These are phyloP conservation scores for Paramormyrops kingsleyae DNA, from an alignment of 2,113 vertebrate species.

Conservation along the genomic window DNA sequence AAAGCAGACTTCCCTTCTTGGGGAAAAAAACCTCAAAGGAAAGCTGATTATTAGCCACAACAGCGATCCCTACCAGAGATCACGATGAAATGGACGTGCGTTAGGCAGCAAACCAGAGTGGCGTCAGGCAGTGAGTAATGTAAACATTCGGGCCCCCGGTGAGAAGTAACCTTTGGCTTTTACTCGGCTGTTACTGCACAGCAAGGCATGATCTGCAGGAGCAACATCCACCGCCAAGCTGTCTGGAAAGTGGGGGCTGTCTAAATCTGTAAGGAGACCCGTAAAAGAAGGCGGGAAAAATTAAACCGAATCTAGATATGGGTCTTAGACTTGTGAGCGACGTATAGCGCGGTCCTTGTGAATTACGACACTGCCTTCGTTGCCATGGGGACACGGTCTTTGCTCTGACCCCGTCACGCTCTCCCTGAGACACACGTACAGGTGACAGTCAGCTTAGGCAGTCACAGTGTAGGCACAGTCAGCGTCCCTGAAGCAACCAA, in stretches of 20 bases:
- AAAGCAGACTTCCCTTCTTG: not conserved
- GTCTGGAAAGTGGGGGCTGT: not conserved
- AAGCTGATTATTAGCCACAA: not conserved
- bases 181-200: not conserved
- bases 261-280: not conserved
- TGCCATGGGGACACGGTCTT: not conserved
- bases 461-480: not conserved
- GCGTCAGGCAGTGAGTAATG: not conserved
- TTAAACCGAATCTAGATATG: not conserved
- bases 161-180: not conserved
- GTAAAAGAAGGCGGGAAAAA: not conserved
- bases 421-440: not conserved
- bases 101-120: not conserved
- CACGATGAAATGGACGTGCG: not conserved
- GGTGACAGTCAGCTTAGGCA: not conserved
- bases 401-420: not conserved
- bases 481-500: not conserved
- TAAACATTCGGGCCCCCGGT: not conserved
- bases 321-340: not conserved
- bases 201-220: not conserved
- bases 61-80: not conserved
- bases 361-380: not conserved
- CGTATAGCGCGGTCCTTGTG: not conserved
- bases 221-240: not conserved
- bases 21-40: not conserved